A percentile compares a stretch with the other conserved stretches of the same genome.
phyloP scores from a whole-genome alignment of 2,888 invertebrate species.

The Cryptocheilus praepositus region DNA sequence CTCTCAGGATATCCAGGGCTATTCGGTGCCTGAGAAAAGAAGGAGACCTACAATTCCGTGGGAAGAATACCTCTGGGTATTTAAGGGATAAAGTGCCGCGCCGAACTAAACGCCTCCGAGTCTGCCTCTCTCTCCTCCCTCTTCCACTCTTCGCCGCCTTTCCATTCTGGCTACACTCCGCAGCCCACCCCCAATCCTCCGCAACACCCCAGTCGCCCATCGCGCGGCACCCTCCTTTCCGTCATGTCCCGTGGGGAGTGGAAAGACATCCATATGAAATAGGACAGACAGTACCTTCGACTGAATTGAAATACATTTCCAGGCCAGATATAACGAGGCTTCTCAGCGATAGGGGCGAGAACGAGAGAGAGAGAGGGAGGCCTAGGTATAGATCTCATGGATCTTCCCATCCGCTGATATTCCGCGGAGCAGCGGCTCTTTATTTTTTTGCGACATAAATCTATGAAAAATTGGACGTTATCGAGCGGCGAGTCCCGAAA shows the following conservation, averaged over 20 bases:
- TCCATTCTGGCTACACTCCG: too few relatives aligned
- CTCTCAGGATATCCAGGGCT: slow-evolving; percentile 52
- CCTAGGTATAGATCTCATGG: too few relatives aligned
- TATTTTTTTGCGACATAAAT: too few relatives aligned
- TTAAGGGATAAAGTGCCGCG: slow-evolving; percentile 58
- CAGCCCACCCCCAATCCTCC: background rate
- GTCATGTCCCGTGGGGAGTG: slow-evolving; percentile 11
- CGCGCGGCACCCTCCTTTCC: background rate
- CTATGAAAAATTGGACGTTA: too few relatives aligned
- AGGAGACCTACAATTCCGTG: slow-evolving; percentile 53
- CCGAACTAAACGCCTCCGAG: slow-evolving; percentile 51
- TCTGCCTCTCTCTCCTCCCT: slow-evolving; percentile 5
- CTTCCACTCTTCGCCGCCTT: background rate
- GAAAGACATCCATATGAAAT: slow-evolving; percentile 52
- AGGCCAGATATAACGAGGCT: slow-evolving; percentile 42
- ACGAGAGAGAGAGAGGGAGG: too few relatives aligned
- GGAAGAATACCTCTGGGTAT: slow-evolving; percentile 62
- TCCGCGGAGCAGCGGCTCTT: too few relatives aligned
- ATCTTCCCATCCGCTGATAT: too few relatives aligned
- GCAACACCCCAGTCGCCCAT: slow-evolving; percentile 5
- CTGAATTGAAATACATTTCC: slow-evolving; percentile 57
- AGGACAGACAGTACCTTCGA: slow-evolving; percentile 43
- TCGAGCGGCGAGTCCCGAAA: too few relatives aligned
- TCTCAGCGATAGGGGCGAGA: too few relatives aligned
- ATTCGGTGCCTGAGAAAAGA: slow-evolving; percentile 42